Base-by-base conservation (phyloP, 2,797 vertebrate species). In the Emys orbicularis region DNA sequence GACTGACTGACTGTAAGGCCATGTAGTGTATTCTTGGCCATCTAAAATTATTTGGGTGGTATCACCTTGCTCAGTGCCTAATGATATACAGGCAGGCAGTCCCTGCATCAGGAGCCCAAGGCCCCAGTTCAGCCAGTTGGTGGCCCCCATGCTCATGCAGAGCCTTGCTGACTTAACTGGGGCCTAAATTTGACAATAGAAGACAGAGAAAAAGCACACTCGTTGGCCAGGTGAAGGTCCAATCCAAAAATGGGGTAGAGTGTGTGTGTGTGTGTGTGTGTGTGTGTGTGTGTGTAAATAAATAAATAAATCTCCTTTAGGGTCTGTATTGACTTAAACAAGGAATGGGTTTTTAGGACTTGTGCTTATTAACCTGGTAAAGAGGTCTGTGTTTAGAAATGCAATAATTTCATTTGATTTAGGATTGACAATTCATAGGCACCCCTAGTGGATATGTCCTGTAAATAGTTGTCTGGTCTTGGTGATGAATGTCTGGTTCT, bases 361-460 rank as follows among this genome's bases (percentile, higher is more conserved):
- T 50, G 27, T 0, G 0, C 8, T 77, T 82, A 12, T 47, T 91
- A 72, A 72, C n/a, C 65, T 41, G 65, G 37, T 41, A n/a, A 93
- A 89, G 56, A 83, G 23, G 11, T 53, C 31, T 95, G 3, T 34
- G 31, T 89, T 84, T 81, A 80, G 87, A 29, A 44, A n/a, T 94
- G 41, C 61, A 44, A 3, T 86, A 25, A 74, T 12, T 8, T 86
- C 18, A 94, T 90, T 61, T 41, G 18, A 80, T 83, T 13, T 57
- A 27, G 57, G 82, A 76, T 29, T 41, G 6, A 5, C 21, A 49
- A 8, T 8, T 27, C 87, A 61, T 54, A 86, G 68, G 76, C 89
- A 54, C 27, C 12, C 44, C 86, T 44, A 12, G 7, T 6, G 68
- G 44, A 54, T 57, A 29, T 79, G 11, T 15, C 3, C 74, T 0